Evolutionary conservation across 2,888 invertebrate species (phyloP), one percentile per base, ranked within the genome.

Genomic region (Caenorhabditis afra): DNA sequence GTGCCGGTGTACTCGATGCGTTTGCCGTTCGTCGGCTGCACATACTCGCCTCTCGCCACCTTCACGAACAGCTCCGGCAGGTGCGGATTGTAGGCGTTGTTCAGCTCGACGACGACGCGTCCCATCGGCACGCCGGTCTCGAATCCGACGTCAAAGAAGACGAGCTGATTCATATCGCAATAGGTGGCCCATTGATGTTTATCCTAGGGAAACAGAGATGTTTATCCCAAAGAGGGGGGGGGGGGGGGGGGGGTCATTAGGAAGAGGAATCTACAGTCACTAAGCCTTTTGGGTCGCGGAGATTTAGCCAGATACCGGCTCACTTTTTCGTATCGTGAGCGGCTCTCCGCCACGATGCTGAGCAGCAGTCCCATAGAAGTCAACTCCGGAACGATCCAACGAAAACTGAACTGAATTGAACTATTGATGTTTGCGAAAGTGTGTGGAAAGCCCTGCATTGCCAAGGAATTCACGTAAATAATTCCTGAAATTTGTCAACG

Each of bases 111-210:
- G 4, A 79, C 29, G 12, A 79, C 64, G 58, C 79, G 50, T 14
- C 74, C 70, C 12, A 79, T 58, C 29, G 79, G 79, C 0, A 75
- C 74, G 23, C 79, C 74, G 0, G 65, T 74, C 23, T 79, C 79
- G 49, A 41, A 79, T 8, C 79, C 79, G 47, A 79, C 59, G 35
- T 79, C 79, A 39, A 79, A 64, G 35, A 68, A 79, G 37, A 75
- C 79, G 53, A 70, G 50, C 47, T 79, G 79, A 49, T 70, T 74
- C 79, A 79, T 55, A 29, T 79, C 70, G 61, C 79, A 79, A 44
- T 79, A 79, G 44, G 52, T 64, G 35, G 70, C 59, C 68, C 65
- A 70, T n/a, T 55, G 58, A 5, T 70, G 74, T 45, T 74, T 79
- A 20, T 75, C 50, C 76, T 77, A n/a, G n/a, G 29, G 35, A 12